Base-by-base conservation (phyloP, 2,888 invertebrate species). In the Leptopilina myrica region DNA sequence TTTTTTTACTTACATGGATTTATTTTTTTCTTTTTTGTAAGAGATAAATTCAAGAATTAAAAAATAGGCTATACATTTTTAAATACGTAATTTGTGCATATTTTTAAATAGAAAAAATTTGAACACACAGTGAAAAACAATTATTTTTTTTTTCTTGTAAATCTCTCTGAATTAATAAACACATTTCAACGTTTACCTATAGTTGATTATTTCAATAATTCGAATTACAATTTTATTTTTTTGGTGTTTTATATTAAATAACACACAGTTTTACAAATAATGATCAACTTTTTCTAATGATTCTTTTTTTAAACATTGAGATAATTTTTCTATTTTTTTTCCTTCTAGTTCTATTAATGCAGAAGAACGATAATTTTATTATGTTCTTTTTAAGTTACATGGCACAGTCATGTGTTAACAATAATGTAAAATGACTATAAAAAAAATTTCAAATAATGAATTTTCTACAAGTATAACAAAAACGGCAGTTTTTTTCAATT, bases 341-440 rank as follows among this genome's bases (percentile, higher is more conserved):
- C 56, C 14, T 7, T 14, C 49, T 49, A 49, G 2, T 49, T 9
- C 43, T 43, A 43, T 43, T 43, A 43, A 0, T 43, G 43, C 5
- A 49, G 11, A 11, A 49, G 49, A 49, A 43, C 43, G 7, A 49
- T 49, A 49, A 49, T 49, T 49, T 11, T 49, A 49, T 49, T 49
- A 43, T 43, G 53, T 73, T 53, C 33, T 12, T 69, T 49, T 69
- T 69, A 69, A 69, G 69, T 69, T 69, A 69, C 73, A 73, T 73
- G 73, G 73, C 69, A 69, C 69, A 69, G 20, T 69, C 49, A 14
- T 53, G 53, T 53, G 53, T 26, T 69, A 69, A 26, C 26, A 69
- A 69, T 43, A 43, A 43, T 43, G 53, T 69, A 53, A 49, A 49
- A 6, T 53, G 53, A 69, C 26, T 69, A 53, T 46, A 69, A 46